Evolutionary conservation across 2,113 vertebrate species (phyloP).

Genomic region (Tachuris rubrigastra): DNA sequence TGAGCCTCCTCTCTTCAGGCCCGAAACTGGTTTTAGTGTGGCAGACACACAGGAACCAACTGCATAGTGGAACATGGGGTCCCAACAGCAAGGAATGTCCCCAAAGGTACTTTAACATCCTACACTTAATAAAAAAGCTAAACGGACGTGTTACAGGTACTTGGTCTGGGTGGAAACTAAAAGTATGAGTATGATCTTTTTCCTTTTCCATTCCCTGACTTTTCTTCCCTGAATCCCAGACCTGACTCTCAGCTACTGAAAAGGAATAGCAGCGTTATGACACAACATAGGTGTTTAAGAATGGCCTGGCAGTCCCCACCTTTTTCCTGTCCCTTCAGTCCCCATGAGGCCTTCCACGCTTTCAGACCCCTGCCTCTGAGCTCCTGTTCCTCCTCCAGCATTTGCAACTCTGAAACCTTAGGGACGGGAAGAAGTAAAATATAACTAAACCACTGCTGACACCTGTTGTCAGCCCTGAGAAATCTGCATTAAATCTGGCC

Average conservation of each 20-base stretch:
- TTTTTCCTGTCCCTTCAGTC: neutral
- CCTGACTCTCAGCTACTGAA: neutral
- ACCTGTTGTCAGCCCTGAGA: neutral
- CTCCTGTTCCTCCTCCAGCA: rapidly evolving
- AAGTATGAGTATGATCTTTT: neutral
- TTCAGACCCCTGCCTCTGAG: neutral
- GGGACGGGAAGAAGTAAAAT: neutral
- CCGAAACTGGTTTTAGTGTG: neutral
- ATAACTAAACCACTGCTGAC: neutral
- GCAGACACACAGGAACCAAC: neutral
- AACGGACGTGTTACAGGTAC: neutral
- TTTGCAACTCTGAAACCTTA: neutral
- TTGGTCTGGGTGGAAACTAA: neutral
- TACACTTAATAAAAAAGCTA: neutral
- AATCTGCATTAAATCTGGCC: neutral
- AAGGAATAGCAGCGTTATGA: neutral
- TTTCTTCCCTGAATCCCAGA: neutral
- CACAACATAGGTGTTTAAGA: rapidly evolving
- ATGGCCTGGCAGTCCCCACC: neutral
- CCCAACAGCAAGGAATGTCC: neutral
- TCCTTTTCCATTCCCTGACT: neutral
- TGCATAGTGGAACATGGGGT: rapidly evolving
- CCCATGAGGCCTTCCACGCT: neutral
- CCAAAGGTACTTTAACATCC: neutral
- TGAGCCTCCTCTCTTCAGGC: neutral